Conservation (phyloP, 2,797 vertebrate genomes). For the Sitta carolinensis region DNA sequence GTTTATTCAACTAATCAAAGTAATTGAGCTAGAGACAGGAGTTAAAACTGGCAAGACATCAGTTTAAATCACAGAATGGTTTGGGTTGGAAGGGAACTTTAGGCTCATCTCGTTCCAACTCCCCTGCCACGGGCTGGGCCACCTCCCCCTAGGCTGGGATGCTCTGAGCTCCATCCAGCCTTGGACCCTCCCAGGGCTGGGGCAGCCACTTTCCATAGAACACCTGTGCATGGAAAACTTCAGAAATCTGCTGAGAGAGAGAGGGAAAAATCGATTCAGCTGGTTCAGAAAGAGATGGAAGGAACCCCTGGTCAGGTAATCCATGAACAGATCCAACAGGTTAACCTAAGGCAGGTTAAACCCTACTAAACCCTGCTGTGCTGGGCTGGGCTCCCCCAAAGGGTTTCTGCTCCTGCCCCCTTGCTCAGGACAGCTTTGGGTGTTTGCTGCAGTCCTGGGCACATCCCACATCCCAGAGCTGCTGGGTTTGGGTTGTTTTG, state of each 20-base stretch:
- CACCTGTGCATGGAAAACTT: background rate
- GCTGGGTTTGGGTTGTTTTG: background rate
- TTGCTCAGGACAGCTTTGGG: background rate
- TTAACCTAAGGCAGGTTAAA: background rate
- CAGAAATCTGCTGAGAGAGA: rapidly evolving
- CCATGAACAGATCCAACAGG: rapidly evolving
- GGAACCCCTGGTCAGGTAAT: too few relatives aligned
- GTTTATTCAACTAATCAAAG: background rate
- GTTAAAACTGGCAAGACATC: background rate
- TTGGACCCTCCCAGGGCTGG: rapidly evolving
- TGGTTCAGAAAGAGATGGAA: background rate
- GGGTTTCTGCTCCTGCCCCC: background rate
- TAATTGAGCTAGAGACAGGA: background rate
- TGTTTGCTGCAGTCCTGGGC: background rate
- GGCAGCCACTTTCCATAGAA: rapidly evolving
- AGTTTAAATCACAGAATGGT: background rate
- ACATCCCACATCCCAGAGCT: too few relatives aligned
- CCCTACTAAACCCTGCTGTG: too few relatives aligned
- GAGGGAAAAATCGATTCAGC: background rate
- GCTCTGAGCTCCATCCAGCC: background rate
- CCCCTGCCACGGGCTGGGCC: too few relatives aligned
- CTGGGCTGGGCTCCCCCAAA: background rate
- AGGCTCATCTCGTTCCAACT: too few relatives aligned
- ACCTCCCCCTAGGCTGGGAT: rapidly evolving
- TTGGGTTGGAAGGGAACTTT: background rate